Conservation (phyloP, 2,113 vertebrate genomes). For the Anhinga rufa region DNA sequence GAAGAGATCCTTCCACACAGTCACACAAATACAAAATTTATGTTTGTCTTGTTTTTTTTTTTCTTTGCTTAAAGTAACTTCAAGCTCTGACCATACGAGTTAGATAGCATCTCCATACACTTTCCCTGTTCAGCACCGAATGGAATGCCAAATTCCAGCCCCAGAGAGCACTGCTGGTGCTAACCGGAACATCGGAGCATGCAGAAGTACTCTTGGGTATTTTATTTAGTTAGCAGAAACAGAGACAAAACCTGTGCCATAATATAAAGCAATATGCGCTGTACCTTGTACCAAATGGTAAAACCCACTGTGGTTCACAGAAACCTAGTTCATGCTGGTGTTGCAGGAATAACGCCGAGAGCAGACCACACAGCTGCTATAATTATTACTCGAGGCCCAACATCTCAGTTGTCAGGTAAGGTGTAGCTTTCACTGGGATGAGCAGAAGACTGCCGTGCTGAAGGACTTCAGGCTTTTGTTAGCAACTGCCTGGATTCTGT, state of each 20-base stretch:
- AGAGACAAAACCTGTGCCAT: neutral
- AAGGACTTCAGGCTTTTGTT: neutral
- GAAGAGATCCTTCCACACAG: neutral
- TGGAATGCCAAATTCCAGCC: neutral
- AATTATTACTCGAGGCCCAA: neutral
- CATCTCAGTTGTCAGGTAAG: neutral
- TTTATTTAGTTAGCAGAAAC: neutral
- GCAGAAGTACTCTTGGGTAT: neutral
- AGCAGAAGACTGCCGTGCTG: neutral
- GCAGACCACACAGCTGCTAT: neutral
- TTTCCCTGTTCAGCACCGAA: neutral
- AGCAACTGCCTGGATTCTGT: rapidly evolving
- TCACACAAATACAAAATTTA: neutral
- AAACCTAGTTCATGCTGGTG: neutral
- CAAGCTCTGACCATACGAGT: neutral
- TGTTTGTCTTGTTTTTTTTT: neutral
- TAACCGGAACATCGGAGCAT: neutral
- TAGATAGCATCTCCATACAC: neutral
- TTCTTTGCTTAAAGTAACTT: neutral
- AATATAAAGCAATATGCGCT: neutral
- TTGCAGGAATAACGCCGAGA: neutral
- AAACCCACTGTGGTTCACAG: neutral
- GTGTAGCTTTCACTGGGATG: neutral
- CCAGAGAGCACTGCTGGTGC: neutral
- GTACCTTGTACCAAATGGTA: neutral